phyloP scores from a whole-genome alignment of 2,113 vertebrate species.

The Gymnogyps californianus region DNA sequence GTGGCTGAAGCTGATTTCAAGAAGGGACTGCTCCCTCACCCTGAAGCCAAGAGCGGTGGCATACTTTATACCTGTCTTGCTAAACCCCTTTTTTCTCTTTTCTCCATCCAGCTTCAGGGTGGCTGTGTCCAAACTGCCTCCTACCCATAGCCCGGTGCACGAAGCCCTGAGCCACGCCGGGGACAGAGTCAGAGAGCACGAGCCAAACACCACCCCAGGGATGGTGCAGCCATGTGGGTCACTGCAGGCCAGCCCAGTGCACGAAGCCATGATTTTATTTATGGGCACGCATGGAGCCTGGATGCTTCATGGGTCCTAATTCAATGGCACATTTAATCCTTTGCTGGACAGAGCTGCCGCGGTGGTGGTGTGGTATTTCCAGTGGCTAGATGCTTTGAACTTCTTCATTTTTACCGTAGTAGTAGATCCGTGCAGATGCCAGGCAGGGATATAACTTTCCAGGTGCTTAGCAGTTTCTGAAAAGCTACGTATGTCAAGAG shows the following conservation, averaged over 20 bases:
- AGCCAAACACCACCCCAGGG: not conserved
- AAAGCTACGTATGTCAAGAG: not conserved
- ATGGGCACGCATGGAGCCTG: not conserved
- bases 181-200: not conserved
- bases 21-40: not conserved
- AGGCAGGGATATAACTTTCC: not conserved
- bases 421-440: not conserved
- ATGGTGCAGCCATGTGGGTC: accelerated
- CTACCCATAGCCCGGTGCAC: not conserved
- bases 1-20: not conserved
- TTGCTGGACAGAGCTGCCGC: not conserved
- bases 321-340: not conserved
- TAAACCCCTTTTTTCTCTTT: not conserved
- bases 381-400: not conserved
- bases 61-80: not conserved
- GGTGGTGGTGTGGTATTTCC: not conserved
- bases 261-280: not conserved
- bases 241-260: not conserved
- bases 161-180: not conserved
- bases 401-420: not conserved
- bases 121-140: not conserved
- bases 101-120: not conserved
- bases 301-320: not conserved
- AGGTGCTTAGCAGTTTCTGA: constrained; percentile 14
- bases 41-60: not conserved